A percentile compares a stretch with the other conserved stretches of the same genome.
phyloP scores from a whole-genome alignment of 35 echinoderm and acorn worm genomes.

The Heliocidaris tuberculata region DNA sequence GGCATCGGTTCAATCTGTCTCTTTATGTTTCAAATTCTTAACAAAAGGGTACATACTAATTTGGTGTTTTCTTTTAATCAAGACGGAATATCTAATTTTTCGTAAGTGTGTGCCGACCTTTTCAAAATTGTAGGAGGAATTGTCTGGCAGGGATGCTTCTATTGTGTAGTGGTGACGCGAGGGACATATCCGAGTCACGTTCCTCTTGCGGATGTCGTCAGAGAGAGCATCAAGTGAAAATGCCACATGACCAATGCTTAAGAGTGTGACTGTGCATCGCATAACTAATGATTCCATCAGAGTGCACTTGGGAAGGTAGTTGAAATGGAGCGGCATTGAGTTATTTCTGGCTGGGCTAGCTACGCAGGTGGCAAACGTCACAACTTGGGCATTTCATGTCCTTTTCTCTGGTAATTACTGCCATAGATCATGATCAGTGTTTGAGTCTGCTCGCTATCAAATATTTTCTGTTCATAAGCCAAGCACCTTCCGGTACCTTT shows the following conservation, averaged over 20 bases:
- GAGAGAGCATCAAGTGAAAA: constrained; percentile 9
- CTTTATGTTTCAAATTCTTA: not conserved
- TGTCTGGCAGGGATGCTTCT: not conserved
- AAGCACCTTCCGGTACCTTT: not conserved
- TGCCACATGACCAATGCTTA: not conserved
- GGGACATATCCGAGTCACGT: not conserved
- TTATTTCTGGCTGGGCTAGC: not conserved
- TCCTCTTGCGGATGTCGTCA: not conserved
- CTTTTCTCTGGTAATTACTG: not conserved
- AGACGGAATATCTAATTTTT: not conserved
- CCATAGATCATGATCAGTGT: not conserved
- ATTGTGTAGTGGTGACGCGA: not conserved
- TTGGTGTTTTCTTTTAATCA: not conserved
- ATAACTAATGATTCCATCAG: not conserved
- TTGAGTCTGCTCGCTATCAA: not conserved
- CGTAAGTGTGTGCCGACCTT: not conserved
- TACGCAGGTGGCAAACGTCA: constrained; percentile 8
- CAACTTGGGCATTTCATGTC: not conserved
- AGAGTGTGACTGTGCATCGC: not conserved
- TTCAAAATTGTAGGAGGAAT: not conserved
- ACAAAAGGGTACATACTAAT: not conserved
- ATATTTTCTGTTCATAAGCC: not conserved
- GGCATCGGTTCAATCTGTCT: not conserved
- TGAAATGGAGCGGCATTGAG: not conserved
- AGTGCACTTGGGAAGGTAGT: not conserved